Evolutionary conservation across 1,140 invertebrate species (phyloP), one percentile per base, ranked within the genome.

Genomic region (Drosophila repletoides): DNA sequence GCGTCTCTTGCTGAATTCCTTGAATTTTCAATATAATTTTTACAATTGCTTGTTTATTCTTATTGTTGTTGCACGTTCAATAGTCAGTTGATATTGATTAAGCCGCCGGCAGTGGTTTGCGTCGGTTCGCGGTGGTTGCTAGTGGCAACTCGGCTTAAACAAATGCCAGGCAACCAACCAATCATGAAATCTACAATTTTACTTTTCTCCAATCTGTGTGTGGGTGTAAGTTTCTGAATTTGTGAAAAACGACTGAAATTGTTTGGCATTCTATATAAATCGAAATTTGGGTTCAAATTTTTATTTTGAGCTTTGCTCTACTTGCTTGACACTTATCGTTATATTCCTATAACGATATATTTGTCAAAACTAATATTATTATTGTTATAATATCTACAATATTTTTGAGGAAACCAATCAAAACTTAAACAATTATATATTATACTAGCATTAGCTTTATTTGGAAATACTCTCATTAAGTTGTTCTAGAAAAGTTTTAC

Each of bases 201-300:
- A 33, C 22, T 5, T 48, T 33, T 59, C 26, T 12, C n/a, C 21
- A 49, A 41, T 38, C 14, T 33, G 43, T 6, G 34, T 66, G 12
- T 60, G 9, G 9, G 41, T 60, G 55, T 59, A 28, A 66, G 49
- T 48, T 58, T 58, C 5, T 26, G 52, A 65, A 59, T 49, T 33
- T 66, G 14, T 48, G 24, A 48, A 24, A 21, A 49, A 41, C 34
- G 34, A 48, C 43, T 48, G 10, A 17, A 41, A 31, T 15, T 31
- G 31, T 14, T 3, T 6, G 1, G 22, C n/a, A 21, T 9, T 38
- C 31, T 22, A 31, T n/a, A 0, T 12, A 4, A 46, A 12, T 48
- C 10, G n/a, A 36, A 17, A 12, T 14, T n/a, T n/a, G n/a, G n/a
- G n/a, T n/a, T n/a, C n/a, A n/a, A n/a, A n/a, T n/a, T n/a, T n/a